Evolutionary conservation across 2,888 invertebrate genomes (phyloP), one percentile per base, ranked within the genome.

Genomic region (Ochropleura plecta): DNA sequence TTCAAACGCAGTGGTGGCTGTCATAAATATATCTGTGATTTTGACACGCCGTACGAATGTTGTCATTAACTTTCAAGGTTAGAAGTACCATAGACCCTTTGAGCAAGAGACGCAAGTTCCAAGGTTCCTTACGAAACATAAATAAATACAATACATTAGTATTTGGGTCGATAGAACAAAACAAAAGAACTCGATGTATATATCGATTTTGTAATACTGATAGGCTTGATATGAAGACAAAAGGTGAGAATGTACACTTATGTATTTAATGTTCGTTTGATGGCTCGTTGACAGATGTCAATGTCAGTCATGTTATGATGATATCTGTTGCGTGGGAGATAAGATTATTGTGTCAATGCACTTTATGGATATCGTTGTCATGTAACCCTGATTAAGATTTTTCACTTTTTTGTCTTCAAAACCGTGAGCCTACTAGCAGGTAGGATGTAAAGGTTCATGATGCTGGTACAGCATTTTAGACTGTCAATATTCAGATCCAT

Each of bases 161-260:
- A 53, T 44, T 53, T 62, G 48, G 14, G 70, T 64, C 62, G 63
- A 48, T 30, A 53, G 7, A n/a, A 59, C 5, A 30, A 70, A 63
- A 76, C 70, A 79, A 79, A 82, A 79, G 63, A 74, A 63, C 14
- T 30, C 51, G 62, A 48, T n/a, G 44, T 67, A 44, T 16, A 6
- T 42, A 42, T 42, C 12, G n/a, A 68, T 68, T 51, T 60, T 44
- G 63, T 78, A 63, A 81, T 46, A 66, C n/a, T 81, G 49, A 65
- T 76, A 53, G 16, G 16, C n/a, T 53, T 42, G 46, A 16, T 66
- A 51, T 8, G 18, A 16, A 60, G 60, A 81, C 70, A 73, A 83
- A 51, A 67, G 40, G 60, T 69, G 62, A 30, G 40, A 69, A 82
- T 44, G 10, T 74, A 12, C 30, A 49, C n/a, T 0, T 12, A 40